These are phyloP conservation scores for Campylomormyrus tamandua DNA, from an alignment of 2,113 vertebrate species.

Conservation along the genomic window DNA sequence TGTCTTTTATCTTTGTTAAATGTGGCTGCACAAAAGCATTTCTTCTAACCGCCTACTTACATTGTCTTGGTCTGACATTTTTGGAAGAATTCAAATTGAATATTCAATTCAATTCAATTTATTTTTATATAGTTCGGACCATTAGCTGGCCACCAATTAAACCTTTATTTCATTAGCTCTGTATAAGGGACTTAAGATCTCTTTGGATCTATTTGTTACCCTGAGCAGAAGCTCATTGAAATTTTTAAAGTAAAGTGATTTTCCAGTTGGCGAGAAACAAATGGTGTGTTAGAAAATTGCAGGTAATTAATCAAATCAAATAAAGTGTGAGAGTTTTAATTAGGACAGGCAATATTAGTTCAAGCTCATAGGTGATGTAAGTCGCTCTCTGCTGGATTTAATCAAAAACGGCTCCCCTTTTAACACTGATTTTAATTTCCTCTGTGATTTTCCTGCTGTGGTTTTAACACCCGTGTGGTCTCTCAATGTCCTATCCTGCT, in stretches of 20 bases:
- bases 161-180: constrained; percentile 2
- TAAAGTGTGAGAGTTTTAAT: constrained; percentile 14
- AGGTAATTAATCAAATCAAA: constrained; percentile 9
- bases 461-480: background rate
- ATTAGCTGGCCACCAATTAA: background rate
- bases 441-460: background rate
- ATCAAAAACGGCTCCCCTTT: background rate
- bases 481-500: background rate
- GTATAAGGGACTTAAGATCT: background rate
- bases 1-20: background rate
- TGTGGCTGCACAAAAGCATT: background rate
- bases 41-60: background rate
- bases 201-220: background rate
- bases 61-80: background rate
- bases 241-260: constrained; percentile 6
- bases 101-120: background rate
- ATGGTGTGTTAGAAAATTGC: constrained; percentile 1
- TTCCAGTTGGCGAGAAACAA: constrained; percentile 1
- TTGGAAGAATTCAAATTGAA: background rate
- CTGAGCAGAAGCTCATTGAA: background rate
- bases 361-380: constrained; percentile 14
- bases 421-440: constrained; percentile 7
- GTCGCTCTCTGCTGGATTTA: background rate
- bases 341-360: constrained; percentile 15
- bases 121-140: background rate